These are phyloP conservation scores for Vanacampus margaritifer DNA, from an alignment of 2,113 vertebrate species.

Conservation along the genomic window DNA sequence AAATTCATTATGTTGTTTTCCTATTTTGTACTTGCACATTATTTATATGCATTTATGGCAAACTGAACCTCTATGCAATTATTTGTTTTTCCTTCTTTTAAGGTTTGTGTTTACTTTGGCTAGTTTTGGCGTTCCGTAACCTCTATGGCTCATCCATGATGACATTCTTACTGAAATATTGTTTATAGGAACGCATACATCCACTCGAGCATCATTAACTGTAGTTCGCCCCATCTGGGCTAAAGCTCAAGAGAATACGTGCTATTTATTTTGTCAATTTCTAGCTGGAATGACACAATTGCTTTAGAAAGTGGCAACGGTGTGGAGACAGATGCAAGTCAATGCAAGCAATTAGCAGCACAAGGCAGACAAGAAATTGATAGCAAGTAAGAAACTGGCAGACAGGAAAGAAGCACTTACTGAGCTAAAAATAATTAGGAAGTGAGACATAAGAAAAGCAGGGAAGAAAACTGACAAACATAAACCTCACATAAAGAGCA, in stretches of 20 bases:
- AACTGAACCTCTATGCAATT: slow-evolving; percentile 16
- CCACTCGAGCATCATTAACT: background rate
- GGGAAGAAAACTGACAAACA: background rate
- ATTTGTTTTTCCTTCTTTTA: too few relatives aligned
- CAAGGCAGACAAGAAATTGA: background rate
- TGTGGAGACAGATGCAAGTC: background rate
- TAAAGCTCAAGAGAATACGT: slow-evolving; percentile 3
- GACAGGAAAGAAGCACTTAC: background rate
- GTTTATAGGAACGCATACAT: slow-evolving; percentile 17
- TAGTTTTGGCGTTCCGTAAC: too few relatives aligned
- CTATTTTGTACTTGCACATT: slow-evolving; percentile 25
- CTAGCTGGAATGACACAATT: background rate
- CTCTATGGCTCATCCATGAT: slow-evolving; percentile 23
- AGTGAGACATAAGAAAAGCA: background rate
- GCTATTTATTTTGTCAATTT: slow-evolving; percentile 5
- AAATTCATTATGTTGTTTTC: slow-evolving; percentile 31
- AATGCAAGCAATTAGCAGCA: background rate
- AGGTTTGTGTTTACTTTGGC: too few relatives aligned
- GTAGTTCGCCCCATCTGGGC: slow-evolving; percentile 2
- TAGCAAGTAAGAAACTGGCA: background rate
- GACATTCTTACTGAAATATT: slow-evolving; percentile 20
- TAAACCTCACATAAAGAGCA: background rate
- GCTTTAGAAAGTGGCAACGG: background rate
- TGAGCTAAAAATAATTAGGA: background rate
- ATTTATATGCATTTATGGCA: slow-evolving; percentile 21